phyloP scores from a whole-genome alignment of 2,888 invertebrate species.

The Pristionchus arcanus region DNA sequence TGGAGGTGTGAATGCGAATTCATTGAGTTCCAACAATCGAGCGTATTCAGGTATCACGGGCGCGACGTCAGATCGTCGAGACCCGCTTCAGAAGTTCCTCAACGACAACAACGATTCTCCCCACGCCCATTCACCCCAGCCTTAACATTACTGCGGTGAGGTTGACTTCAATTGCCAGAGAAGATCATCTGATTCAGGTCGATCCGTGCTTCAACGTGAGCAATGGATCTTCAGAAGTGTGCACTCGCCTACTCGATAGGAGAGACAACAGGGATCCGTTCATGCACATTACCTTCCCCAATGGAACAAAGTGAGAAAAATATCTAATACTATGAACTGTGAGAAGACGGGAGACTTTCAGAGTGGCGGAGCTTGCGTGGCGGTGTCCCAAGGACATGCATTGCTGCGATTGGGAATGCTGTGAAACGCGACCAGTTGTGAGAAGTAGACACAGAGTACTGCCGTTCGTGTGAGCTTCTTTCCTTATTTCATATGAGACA shows the following conservation, averaged over 20 bases:
- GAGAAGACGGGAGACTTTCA: too few species aligned
- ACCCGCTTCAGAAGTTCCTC: not conserved
- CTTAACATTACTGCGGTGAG: not conserved
- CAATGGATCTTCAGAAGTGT: not conserved
- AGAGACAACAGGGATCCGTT: not conserved
- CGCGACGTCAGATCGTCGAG: not conserved
- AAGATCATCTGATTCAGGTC: not conserved
- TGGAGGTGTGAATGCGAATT: not conserved
- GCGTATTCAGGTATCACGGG: not conserved
- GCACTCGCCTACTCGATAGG: not conserved
- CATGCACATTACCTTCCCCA: slow-evolving; percentile 1
- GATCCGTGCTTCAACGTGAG: slow-evolving; percentile 3
- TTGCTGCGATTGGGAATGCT: not conserved
- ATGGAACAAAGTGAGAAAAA: not conserved
- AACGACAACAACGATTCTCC: not conserved
- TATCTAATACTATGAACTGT: not conserved
- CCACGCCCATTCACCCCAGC: not conserved
- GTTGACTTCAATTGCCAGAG: not conserved
- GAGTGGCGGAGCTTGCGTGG: not conserved
- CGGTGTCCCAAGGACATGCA: not conserved
- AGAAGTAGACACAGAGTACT: not conserved
- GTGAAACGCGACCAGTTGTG: not conserved
- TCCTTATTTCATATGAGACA: not conserved
- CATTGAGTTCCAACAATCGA: too few species aligned
- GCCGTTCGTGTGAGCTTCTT: not conserved